Percentiles rank a stretch among this genome's conserved stretches.
These are phyloP conservation scores for Delichon dasypus DNA, from an alignment of 2,797 vertebrate genomes.

Conservation along the genomic window DNA sequence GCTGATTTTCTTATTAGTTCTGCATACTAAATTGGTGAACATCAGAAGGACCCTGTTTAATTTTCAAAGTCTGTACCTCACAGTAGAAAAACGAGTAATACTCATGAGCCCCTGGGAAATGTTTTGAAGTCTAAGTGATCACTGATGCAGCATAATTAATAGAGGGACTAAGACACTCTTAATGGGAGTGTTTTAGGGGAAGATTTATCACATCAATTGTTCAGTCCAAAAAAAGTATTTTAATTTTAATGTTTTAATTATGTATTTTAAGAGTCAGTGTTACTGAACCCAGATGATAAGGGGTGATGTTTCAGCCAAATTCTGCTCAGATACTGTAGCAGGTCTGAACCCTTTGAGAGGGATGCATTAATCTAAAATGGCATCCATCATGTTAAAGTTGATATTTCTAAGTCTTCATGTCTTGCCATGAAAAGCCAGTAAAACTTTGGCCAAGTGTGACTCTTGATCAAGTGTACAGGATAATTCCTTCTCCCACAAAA, in stretches of 20 bases:
- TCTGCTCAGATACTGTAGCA: background rate
- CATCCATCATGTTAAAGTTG: background rate
- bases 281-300: background rate
- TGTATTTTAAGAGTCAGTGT: background rate
- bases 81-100: background rate
- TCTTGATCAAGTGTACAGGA: background rate
- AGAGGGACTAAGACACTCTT: background rate
- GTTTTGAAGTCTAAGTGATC: background rate
- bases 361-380: background rate
- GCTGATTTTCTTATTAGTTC: background rate
- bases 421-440: background rate
- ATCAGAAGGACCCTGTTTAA: background rate
- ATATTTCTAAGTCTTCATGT: background rate
- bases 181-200: background rate
- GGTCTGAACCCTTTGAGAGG: background rate
- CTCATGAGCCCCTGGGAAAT: background rate
- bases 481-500: background rate
- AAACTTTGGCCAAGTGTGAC: background rate
- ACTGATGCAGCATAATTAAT: background rate
- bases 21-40: background rate
- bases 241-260: background rate
- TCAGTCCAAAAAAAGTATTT: background rate
- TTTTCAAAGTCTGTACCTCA: background rate
- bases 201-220: background rate
- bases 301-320: background rate